Percentiles rank a stretch among this genome's conserved stretches.
These are phyloP conservation scores for Homarus americanus DNA, from an alignment of 1,140 invertebrate species.

Conservation along the genomic window DNA sequence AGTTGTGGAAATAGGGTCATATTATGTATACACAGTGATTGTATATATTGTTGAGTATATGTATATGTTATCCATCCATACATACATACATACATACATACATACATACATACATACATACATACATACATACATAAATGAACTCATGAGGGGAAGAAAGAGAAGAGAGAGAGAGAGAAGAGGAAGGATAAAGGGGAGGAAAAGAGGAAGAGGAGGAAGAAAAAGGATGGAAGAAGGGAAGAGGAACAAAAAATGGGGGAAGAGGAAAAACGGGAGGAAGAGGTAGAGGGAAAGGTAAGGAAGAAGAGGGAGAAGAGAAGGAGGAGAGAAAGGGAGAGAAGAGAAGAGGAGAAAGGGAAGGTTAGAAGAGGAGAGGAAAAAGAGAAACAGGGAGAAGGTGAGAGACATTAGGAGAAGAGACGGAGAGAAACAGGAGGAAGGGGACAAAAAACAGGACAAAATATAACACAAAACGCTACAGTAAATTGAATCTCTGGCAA, in stretches of 20 bases:
- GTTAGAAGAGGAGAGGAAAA: not conserved
- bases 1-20: too few relatives aligned
- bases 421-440: too few relatives aligned
- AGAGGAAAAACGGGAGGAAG: not conserved
- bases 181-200: not conserved
- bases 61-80: not conserved
- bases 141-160: too few relatives aligned
- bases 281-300: too few relatives aligned
- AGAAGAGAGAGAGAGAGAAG: not conserved
- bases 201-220: not conserved
- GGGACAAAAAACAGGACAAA: too few relatives aligned
- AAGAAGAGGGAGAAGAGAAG: not conserved
- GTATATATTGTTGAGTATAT: not conserved
- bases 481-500: too few relatives aligned
- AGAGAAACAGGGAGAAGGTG: not conserved
- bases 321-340: not conserved
- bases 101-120: not conserved
- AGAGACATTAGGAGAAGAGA: not conserved
- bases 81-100: not conserved
- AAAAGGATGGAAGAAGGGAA: not conserved
- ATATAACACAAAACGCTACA: too few relatives aligned
- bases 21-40: not conserved
- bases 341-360: not conserved
- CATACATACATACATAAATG: not conserved
- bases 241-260: not conserved